Evolutionary conservation across 2,797 vertebrate genomes (phyloP).

Genomic region (Cryptoprocta ferox): DNA sequence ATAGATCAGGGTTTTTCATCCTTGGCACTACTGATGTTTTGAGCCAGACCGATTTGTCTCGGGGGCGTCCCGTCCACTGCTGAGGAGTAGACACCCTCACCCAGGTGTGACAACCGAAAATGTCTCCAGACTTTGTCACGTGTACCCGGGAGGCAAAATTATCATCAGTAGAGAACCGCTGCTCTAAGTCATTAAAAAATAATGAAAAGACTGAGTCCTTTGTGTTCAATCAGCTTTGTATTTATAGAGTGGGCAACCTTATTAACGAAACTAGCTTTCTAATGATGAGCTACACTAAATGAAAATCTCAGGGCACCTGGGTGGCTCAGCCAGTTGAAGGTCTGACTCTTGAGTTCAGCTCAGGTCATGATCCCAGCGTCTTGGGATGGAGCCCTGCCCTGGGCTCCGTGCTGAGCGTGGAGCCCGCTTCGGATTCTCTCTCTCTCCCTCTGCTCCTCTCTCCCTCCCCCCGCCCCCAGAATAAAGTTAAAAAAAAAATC

Average conservation of each 20-base stretch:
- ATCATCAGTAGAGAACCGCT: background rate
- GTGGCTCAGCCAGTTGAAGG: no score
- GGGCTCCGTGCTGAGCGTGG: no score
- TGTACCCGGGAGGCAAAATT: background rate
- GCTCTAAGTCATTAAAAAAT: background rate
- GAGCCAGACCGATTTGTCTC: background rate
- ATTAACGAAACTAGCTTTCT: background rate
- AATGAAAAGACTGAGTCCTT: background rate
- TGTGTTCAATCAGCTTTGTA: background rate
- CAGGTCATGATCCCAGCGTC: no score
- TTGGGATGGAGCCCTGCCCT: no score
- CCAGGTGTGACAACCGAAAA: background rate
- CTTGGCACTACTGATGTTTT: background rate
- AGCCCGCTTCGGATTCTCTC: no score
- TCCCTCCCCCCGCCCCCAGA: no score
- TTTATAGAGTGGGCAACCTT: background rate
- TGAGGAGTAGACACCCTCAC: fast-evolving
- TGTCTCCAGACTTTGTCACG: background rate
- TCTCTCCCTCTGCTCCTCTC: no score
- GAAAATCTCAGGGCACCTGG: no score
- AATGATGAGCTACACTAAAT: background rate
- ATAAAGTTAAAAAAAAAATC: background rate
- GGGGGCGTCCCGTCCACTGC: background rate
- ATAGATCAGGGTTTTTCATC: background rate
- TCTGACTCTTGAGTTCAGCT: no score